These are phyloP conservation scores for Sitta carolinensis DNA, from an alignment of 2,797 vertebrate genomes.

Conservation along the genomic window DNA sequence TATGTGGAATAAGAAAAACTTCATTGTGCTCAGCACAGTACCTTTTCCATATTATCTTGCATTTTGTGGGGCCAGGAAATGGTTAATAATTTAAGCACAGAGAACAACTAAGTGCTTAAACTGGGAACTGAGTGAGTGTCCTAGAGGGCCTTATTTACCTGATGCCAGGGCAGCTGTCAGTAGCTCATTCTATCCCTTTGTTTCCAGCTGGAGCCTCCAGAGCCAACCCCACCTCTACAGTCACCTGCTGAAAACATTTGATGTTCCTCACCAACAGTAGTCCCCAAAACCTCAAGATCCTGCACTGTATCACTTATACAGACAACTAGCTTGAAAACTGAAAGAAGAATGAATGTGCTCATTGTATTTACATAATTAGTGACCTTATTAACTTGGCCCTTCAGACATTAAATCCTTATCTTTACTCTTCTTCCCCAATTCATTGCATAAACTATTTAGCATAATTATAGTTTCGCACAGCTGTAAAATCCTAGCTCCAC, in stretches of 20 bases:
- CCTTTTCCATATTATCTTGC: neutral
- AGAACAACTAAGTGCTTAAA: neutral
- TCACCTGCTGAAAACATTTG: neutral
- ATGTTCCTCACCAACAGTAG: neutral
- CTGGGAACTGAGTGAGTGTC: neutral
- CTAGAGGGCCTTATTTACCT: neutral
- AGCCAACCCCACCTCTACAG: neutral
- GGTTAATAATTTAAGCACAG: neutral
- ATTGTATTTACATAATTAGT: conserved; percentile 9
- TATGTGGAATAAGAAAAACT: neutral
- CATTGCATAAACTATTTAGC: conserved; percentile 16
- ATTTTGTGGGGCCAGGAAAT: neutral
- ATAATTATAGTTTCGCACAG: conserved; percentile 15
- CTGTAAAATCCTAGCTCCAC: neutral
- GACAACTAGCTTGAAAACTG: neutral
- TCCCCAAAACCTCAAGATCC: neutral
- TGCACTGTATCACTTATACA: neutral
- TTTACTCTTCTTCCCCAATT: conserved; percentile 4
- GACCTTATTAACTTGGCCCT: conserved; percentile 3
- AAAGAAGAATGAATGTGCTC: neutral
- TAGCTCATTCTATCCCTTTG: neutral
- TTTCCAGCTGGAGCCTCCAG: neutral
- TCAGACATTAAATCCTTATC: conserved; percentile 7
- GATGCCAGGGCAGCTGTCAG: neutral
- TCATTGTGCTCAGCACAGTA: neutral